Conservation (phyloP, 2,113 vertebrate genomes). For the Rhinoptilus africanus region DNA sequence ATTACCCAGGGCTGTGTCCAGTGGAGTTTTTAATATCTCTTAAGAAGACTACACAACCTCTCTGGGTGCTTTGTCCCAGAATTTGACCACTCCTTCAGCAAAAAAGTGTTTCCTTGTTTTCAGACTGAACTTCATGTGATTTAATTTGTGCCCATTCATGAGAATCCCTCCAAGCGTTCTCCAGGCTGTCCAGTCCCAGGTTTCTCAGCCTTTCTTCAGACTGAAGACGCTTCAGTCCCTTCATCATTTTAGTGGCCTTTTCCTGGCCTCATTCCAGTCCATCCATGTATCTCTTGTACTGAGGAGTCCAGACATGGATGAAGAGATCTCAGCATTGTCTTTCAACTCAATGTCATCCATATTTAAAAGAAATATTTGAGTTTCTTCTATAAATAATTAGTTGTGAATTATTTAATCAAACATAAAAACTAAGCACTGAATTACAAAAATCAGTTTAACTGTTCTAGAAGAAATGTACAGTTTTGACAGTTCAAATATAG, state of each 20-base stretch:
- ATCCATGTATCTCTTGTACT: background rate
- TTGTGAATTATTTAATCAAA: background rate
- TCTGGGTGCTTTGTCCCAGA: background rate
- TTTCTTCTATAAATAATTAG: background rate
- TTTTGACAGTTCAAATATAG: background rate
- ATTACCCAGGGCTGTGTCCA: background rate
- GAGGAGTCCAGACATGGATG: background rate
- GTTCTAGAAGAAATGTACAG: background rate
- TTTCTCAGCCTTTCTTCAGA: background rate
- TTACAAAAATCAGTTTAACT: background rate
- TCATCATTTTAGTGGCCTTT: background rate
- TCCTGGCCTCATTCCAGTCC: background rate
- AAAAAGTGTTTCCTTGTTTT: background rate
- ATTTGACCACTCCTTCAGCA: background rate
- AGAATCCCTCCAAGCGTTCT: background rate
- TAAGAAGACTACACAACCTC: background rate
- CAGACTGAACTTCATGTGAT: background rate
- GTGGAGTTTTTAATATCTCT: rapidly evolving
- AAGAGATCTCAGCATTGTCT: background rate
- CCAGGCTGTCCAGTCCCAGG: background rate
- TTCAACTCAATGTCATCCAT: background rate
- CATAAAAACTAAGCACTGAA: background rate
- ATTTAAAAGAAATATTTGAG: background rate
- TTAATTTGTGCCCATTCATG: background rate
- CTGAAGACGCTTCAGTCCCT: background rate